Evolutionary conservation across 2,797 vertebrate species (phyloP), one percentile per base, ranked within the genome.

Genomic region (Cossypha polioptera): DNA sequence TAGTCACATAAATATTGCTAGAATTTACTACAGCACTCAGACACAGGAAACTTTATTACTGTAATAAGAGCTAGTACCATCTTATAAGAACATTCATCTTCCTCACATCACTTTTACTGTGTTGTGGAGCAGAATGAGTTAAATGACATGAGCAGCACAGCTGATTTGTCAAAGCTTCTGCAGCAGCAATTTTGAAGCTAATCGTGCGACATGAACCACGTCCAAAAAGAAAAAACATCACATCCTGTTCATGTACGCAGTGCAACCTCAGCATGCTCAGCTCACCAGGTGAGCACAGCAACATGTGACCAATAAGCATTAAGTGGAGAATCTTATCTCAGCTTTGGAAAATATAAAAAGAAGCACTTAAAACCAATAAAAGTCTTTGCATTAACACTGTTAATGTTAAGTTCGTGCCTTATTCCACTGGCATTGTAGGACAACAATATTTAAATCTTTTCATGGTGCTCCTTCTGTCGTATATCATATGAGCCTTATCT

Each of bases 181-280:
- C 22, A 42, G 29, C 29, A 42, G 8, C 22, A 54, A 13, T 31
- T 31, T 43, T 26, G 21, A 42, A 53, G 29, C 22, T 54, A 24
- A 20, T 33, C 6, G 6, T 1, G 2, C 0, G 0, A 19, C 36
- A 33, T 20, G 36, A 42, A 42, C 29, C 6, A 0, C 2, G 2
- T 33, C 67, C 29, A 20, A 16, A 17, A 33, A 53, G 33, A 29
- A 22, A 38, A 33, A 42, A 9, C 31, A 54, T 33, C 0, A 1
- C 51, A 42, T 16, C 22, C 51, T 54, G 10, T n/a, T 33, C 51
- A 16, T 33, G 17, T 11, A 11, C 12, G 51, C 38, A 33, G 22
- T 9, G 31, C 25, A 25, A 26, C 29, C 50, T 26, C 50, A 53
- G 22, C 3, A 2, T 19, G 17, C 31, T 26, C 38, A 20, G 31